A percentile compares a stretch with the other conserved stretches of the same genome.
Evolutionary conservation across 2,797 vertebrate genomes (phyloP).

Genomic region (Darevskia mixta): DNA sequence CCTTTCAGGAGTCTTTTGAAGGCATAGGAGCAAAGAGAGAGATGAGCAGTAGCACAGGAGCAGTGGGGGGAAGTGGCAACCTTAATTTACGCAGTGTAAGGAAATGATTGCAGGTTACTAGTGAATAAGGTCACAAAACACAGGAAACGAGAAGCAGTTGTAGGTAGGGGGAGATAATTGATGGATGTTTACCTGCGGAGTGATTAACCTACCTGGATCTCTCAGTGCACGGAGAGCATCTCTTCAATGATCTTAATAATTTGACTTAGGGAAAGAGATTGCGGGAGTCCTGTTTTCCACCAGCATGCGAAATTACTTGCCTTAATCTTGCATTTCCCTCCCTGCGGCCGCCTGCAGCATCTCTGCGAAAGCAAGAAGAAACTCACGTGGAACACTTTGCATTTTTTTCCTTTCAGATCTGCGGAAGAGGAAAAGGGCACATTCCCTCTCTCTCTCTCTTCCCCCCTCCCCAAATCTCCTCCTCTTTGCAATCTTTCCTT

Average conservation of each 20-base stretch:
- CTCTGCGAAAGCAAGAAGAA: background rate
- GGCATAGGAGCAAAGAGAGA: no score
- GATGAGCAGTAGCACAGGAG: no score
- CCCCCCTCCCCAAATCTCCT: no score
- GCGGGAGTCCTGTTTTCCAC: background rate
- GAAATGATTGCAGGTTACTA: background rate
- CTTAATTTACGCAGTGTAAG: background rate
- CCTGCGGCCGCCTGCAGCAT: no score
- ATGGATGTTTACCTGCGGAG: background rate
- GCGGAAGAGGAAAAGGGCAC: background rate
- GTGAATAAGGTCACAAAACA: background rate
- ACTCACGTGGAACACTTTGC: background rate
- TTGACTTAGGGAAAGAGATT: no score
- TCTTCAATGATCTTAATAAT: no score
- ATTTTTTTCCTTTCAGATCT: background rate
- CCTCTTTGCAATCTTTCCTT: background rate
- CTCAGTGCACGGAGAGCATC: background rate
- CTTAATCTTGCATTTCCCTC: background rate
- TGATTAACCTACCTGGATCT: background rate
- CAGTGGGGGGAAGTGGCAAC: background rate
- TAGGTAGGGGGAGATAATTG: no score
- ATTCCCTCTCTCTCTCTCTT: background rate
- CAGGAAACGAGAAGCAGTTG: no score
- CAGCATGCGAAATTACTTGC: background rate
- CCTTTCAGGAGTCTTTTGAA: no score